phyloP scores from a whole-genome alignment of 2,797 vertebrate genomes.

The Chaetodon trifasciatus region DNA sequence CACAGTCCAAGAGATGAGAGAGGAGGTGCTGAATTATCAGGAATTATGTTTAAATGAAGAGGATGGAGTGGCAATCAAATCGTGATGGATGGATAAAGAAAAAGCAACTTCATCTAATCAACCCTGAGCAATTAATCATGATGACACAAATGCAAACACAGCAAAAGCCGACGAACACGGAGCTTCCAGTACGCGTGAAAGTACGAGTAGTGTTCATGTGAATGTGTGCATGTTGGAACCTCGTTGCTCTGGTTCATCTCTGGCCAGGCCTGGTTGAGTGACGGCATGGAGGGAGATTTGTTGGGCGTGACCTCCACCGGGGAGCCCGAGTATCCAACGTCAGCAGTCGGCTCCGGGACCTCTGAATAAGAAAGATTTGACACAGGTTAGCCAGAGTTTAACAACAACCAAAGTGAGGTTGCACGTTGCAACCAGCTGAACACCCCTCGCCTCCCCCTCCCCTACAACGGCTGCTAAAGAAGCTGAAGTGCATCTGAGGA shows the following conservation, averaged over 20 bases:
- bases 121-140: slow-evolving; percentile 42
- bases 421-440: too few species aligned
- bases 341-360: slow-evolving; percentile 89
- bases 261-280: slow-evolving; percentile 98
- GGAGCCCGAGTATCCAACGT: slow-evolving; percentile 94
- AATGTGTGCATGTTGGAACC: slow-evolving; percentile 82
- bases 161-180: slow-evolving; percentile 46
- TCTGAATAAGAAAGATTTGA: slow-evolving; percentile 72
- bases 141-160: slow-evolving; percentile 55
- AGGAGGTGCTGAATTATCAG: slow-evolving; percentile 65
- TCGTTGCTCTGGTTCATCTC: slow-evolving; percentile 99
- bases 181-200: slow-evolving; percentile 24
- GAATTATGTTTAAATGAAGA: slow-evolving; percentile 59
- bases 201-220: neutral
- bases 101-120: slow-evolving; percentile 23
- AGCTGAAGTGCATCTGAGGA: too few species aligned
- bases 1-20: slow-evolving; percentile 46
- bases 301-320: slow-evolving; percentile 96
- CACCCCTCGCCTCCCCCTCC: too few species aligned
- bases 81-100: slow-evolving; percentile 44
- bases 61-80: slow-evolving; percentile 46
- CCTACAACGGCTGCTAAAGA: too few species aligned
- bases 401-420: neutral
- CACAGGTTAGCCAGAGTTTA: neutral
- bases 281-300: slow-evolving; percentile 99